phyloP scores from a whole-genome alignment of 2,113 vertebrate genomes.

The Arizona elegans region DNA sequence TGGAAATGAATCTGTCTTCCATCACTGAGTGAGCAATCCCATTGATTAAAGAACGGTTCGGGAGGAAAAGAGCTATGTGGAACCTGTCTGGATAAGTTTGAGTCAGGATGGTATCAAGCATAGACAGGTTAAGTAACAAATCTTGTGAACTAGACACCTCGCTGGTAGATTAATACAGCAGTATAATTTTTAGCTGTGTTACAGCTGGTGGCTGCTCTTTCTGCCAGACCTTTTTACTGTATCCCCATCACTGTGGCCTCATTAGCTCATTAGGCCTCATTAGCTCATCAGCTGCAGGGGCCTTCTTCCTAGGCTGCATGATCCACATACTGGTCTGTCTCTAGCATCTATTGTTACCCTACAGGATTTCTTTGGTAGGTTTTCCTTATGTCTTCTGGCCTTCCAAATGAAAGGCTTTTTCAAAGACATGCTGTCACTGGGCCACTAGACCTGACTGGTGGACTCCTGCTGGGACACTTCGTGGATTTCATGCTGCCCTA shows the following conservation, averaged over 20 bases:
- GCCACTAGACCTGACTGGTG: background rate
- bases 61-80: background rate
- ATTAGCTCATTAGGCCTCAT: background rate
- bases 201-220: background rate
- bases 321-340: background rate
- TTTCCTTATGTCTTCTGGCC: background rate
- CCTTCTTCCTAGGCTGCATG: background rate
- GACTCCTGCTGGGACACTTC: background rate
- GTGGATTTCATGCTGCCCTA: background rate
- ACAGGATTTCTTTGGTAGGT: background rate
- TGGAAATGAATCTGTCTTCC: background rate
- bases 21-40: background rate
- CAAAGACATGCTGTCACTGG: background rate
- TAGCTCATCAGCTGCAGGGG: background rate
- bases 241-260: background rate
- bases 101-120: background rate
- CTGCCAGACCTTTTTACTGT: background rate
- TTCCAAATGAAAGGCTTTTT: background rate
- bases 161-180: background rate
- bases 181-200: background rate
- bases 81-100: background rate
- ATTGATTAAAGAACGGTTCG: background rate
- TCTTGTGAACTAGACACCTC: background rate
- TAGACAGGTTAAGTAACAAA: background rate
- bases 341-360: background rate